phyloP scores from a whole-genome alignment of 2,888 invertebrate species.

The Hipparchia semele region DNA sequence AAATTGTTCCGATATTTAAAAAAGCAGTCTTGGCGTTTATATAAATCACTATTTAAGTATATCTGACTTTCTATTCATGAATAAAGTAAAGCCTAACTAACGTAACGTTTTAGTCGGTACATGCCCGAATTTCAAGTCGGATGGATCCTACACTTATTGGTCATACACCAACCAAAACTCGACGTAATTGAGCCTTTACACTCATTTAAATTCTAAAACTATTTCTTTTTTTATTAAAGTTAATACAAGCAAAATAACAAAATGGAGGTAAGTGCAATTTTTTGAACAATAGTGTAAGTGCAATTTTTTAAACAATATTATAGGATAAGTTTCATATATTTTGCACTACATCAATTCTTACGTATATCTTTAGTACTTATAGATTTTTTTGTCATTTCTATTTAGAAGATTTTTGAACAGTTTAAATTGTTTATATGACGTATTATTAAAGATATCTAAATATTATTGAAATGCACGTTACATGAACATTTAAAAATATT shows the following conservation, averaged over 20 bases:
- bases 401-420: background rate
- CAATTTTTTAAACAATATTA: background rate
- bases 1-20: background rate
- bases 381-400: too few relatives aligned
- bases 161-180: too few relatives aligned
- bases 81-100: too few relatives aligned
- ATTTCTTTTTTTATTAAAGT: background rate
- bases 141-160: too few relatives aligned
- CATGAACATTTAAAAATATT: background rate
- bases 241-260: background rate
- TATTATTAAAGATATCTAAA: background rate
- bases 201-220: too few relatives aligned
- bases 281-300: background rate
- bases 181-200: too few relatives aligned
- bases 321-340: too few relatives aligned
- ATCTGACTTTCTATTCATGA: too few relatives aligned
- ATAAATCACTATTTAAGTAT: background rate
- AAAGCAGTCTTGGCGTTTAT: background rate
- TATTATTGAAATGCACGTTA: background rate
- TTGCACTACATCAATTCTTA: too few relatives aligned
- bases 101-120: too few relatives aligned
- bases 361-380: too few relatives aligned
- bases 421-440: background rate
- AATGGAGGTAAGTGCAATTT: background rate
- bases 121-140: too few relatives aligned